Percentiles rank a stretch among this genome's conserved stretches.
Conservation (phyloP, 92 coral and sea anemone species). For the Micromussa lordhowensis region DNA sequence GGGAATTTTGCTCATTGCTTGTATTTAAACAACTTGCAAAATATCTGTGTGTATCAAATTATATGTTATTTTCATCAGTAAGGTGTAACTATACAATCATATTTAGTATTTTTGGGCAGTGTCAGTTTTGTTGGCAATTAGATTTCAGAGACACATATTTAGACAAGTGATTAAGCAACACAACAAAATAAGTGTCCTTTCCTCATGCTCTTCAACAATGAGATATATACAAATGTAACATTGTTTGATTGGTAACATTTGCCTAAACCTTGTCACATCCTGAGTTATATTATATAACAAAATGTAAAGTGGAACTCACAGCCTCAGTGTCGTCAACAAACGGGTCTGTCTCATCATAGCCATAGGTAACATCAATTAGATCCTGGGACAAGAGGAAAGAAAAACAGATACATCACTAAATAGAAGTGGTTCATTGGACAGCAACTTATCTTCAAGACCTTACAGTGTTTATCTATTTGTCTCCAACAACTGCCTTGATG, state of each 20-base stretch:
- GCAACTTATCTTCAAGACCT: not conserved
- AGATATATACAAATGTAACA: not conserved
- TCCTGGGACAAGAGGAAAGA: slow-evolving; percentile 61
- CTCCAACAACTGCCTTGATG: not conserved
- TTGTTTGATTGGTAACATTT: not conserved
- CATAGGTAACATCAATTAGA: slow-evolving; percentile 95
- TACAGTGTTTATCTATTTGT: not conserved
- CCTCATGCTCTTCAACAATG: not conserved
- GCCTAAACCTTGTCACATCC: not conserved
- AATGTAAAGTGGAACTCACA: slow-evolving; percentile 62
- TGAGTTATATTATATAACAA: not conserved
- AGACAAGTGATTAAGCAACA: too few relatives aligned
- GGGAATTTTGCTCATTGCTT: too few relatives aligned
- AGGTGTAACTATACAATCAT: too few relatives aligned
- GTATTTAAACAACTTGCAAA: too few relatives aligned
- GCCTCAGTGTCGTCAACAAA: slow-evolving; percentile 98
- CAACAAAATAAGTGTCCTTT: too few relatives aligned
- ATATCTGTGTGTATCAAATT: too few relatives aligned
- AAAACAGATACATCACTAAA: not conserved
- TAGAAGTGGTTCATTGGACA: not conserved
- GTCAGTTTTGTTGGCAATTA: too few relatives aligned
- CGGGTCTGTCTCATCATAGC: slow-evolving; percentile 97
- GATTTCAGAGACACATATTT: too few relatives aligned
- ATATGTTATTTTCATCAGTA: too few relatives aligned
- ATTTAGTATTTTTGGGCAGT: too few relatives aligned